Evolutionary conservation across 2,888 invertebrate genomes (phyloP), one percentile per base, ranked within the genome.

Genomic region (Eustalomyia histrio): DNA sequence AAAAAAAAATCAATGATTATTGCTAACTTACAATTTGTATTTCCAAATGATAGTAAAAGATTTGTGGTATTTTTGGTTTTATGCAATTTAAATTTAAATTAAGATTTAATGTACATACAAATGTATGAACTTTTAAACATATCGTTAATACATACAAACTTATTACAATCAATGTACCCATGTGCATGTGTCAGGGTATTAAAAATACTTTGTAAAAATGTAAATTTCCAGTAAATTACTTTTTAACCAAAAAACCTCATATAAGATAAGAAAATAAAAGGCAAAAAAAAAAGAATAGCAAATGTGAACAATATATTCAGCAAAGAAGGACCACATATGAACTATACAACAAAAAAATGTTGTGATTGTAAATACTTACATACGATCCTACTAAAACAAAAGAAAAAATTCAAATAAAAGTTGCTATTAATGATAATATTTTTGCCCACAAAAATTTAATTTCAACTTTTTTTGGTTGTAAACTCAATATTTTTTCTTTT

Each of bases 201-300:
- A 24, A 58, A 64, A 57, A 61, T 61, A 67, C 71, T 65, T 75
- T 53, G 16, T 24, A n/a, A 60, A 65, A 24, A 47, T 72, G 65
- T 50, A 75, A 74, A 75, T 75, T 61, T 75, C 57, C 47, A 60
- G 67, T 76, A 80, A 76, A 80, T 80, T 80, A 72, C 75, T 74
- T 69, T 76, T 67, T 29, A 75, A 76, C 53, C 80, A 55, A 60
- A 69, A 29, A 67, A 67, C 71, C 80, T 67, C 71, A 71, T 18
- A 55, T 18, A 55, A 65, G 24, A 75, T 65, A 80, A 80, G 80
- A 76, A 71, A 58, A 55, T 65, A 33, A 60, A 53, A 50, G 43
- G 57, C 10, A 35, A 2, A 21, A 43, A 35, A 2, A 21, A 39
- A 55, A 24, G 5, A 24, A 4, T 29, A 29, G 29, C 29, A 29